Percentiles rank a stretch among this genome's conserved stretches.
Evolutionary conservation across 2,113 vertebrate species (phyloP).

Genomic region (Perca schrenkii): DNA sequence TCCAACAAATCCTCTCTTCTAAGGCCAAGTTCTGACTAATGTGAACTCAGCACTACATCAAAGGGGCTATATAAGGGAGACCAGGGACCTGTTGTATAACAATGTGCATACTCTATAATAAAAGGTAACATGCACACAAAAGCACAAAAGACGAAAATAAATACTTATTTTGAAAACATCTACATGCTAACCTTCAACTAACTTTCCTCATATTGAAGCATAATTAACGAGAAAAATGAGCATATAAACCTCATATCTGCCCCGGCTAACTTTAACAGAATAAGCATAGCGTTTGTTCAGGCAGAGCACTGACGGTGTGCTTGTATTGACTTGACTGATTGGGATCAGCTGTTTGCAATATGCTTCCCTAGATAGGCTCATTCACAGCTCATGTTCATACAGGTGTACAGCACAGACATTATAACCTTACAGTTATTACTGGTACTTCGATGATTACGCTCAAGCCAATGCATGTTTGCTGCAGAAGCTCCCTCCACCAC

Average conservation of each 20-base stretch:
- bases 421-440: neutral
- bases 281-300: neutral
- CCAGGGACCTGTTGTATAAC: conserved; percentile 24
- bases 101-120: conserved; percentile 12
- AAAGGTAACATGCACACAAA: conserved; percentile 11
- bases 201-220: neutral
- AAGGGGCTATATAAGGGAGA: conserved; percentile 16
- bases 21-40: conserved; percentile 45
- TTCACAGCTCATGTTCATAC: neutral
- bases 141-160: conserved; percentile 5
- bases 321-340: neutral
- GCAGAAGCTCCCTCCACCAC: neutral
- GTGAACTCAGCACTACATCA: conserved; percentile 41
- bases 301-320: neutral
- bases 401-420: neutral
- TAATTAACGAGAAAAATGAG: neutral
- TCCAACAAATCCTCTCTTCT: conserved; percentile 24
- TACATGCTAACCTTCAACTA: neutral
- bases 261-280: neutral
- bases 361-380: neutral
- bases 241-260: neutral
- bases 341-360: neutral
- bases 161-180: neutral
- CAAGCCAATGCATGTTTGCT: neutral
- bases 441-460: neutral